phyloP scores from a whole-genome alignment of 2,888 invertebrate genomes.

The Drosophila heteroneura region DNA sequence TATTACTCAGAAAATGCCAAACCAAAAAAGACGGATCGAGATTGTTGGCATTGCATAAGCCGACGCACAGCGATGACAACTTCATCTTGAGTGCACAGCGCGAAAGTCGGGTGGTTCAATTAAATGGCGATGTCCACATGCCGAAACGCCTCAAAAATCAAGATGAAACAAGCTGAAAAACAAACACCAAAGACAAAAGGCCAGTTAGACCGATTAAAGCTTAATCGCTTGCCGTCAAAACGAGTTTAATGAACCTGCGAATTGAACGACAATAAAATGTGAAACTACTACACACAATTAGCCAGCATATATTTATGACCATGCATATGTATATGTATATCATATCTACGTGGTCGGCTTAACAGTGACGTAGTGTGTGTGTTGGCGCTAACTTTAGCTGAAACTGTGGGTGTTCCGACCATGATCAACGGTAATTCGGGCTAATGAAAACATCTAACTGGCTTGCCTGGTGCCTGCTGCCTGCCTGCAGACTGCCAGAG shows the following conservation, averaged over 20 bases:
- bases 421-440: conserved; percentile 43
- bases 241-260: conserved; percentile 74
- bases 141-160: conserved; percentile 35
- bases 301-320: conserved; percentile 55
- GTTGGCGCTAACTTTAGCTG: conserved; percentile 17
- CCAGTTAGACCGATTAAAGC: conserved; percentile 40
- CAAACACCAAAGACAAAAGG: conserved; percentile 30
- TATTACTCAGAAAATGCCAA: conserved; percentile 56
- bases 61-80: conserved; percentile 42
- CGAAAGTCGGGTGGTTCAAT: conserved; percentile 47
- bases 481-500: conserved; percentile 37
- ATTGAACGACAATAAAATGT: conserved; percentile 74
- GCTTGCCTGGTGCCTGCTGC: conserved; percentile 35
- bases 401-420: conserved; percentile 69
- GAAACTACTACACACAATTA: conserved; percentile 62
- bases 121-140: conserved; percentile 55
- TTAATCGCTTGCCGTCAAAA: conserved; percentile 41
- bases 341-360: conserved; percentile 8
- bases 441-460: conserved; percentile 78
- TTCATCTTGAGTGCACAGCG: conserved; percentile 58
- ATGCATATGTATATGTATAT: conserved; percentile 3
- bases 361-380: conserved; percentile 56
- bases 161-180: conserved; percentile 13
- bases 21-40: conserved; percentile 56
- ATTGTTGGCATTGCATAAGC: conserved; percentile 74